Evolutionary conservation across 2,113 vertebrate species (phyloP), one percentile per base, ranked within the genome.

Genomic region (Dromiciops gliroides): DNA sequence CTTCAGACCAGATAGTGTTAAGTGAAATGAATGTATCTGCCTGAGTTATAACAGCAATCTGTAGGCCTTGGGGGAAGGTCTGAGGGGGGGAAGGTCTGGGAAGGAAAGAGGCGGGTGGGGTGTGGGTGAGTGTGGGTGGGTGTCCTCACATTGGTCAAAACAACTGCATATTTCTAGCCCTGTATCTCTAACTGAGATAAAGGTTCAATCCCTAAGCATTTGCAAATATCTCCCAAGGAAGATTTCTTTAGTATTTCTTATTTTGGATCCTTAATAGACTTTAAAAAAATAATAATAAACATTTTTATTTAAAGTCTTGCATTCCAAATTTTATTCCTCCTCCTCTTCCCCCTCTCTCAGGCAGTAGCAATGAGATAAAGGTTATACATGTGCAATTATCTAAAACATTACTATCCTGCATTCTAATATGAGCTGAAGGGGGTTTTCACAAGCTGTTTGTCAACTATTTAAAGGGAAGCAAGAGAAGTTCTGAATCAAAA

Each of bases 351-450:
- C n/a, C n/a, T n/a, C n/a, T n/a, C n/a, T n/a, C n/a, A n/a, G n/a
- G n/a, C n/a, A n/a, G n/a, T n/a, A n/a, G n/a, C n/a, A n/a, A n/a
- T n/a, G n/a, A n/a, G n/a, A n/a, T n/a, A n/a, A n/a, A n/a, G n/a
- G n/a, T n/a, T n/a, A n/a, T n/a, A n/a, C n/a, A n/a, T n/a, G n/a
- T n/a, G n/a, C n/a, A n/a, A n/a, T n/a, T n/a, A n/a, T n/a, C n/a
- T n/a, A n/a, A n/a, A n/a, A n/a, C n/a, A n/a, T n/a, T n/a, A n/a
- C 44, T 94, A 92, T 26, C 1, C 12, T 25, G 67, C 31, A 50
- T 37, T 56, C 37, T 96, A 60, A 51, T 60, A 90, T 44, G 28
- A 95, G 90, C 31, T 51, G 94, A 94, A 96, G 44, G 91, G 49
- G 90, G 60, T 44, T 89, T 93, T 48, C 94, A 31, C 56, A 89